Conservation (phyloP, 1,140 invertebrate genomes). For the Heliothis subflexa region DNA sequence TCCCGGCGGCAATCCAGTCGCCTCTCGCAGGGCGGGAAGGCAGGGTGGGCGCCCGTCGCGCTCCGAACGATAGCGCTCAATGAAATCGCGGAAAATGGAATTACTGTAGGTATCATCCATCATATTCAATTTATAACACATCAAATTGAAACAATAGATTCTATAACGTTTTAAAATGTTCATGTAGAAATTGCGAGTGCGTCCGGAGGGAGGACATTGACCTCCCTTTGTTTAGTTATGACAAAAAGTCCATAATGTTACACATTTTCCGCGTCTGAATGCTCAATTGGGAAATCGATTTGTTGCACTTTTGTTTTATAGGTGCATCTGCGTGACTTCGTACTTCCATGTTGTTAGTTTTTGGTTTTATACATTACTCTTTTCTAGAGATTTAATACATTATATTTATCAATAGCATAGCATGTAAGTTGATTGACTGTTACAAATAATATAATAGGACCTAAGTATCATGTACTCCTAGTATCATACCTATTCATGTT, state of each 20-base stretch:
- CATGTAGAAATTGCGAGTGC: neutral
- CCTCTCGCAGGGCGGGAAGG: conserved; percentile 39
- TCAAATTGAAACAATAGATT: neutral
- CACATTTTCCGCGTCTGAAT: conserved; percentile 29
- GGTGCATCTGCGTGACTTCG: conserved; percentile 15
- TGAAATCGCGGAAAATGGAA: conserved; percentile 40
- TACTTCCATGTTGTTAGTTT: neutral
- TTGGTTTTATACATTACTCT: neutral
- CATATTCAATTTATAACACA: neutral
- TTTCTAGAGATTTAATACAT: neutral
- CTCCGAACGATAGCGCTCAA: neutral
- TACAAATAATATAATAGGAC: too few species aligned
- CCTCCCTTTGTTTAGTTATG: conserved; percentile 34
- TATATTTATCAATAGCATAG: too few species aligned
- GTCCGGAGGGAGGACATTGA: neutral
- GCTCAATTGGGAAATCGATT: conserved; percentile 30
- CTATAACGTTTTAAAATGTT: neutral
- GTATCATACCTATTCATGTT: too few species aligned
- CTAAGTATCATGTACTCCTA: too few species aligned
- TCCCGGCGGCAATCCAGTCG: conserved; percentile 29
- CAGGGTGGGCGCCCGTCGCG: conserved; percentile 22
- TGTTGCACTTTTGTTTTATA: conserved; percentile 6
- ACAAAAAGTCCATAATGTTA: conserved; percentile 28
- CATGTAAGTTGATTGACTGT: too few species aligned
- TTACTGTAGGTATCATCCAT: conserved; percentile 25